Conservation (phyloP, 2,113 vertebrate genomes). For the Aphyosemion australe region DNA sequence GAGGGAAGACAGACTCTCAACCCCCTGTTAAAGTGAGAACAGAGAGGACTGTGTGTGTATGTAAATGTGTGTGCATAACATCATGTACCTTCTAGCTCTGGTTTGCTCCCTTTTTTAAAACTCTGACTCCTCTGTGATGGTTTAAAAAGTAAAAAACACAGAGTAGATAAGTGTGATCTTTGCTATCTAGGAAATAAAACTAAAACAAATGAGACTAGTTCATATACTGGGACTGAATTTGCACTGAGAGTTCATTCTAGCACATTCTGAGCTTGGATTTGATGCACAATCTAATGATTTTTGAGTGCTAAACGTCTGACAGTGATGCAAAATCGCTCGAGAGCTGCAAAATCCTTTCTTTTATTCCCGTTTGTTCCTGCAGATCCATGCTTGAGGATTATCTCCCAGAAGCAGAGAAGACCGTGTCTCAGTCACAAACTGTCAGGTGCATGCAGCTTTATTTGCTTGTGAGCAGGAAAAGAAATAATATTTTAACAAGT, state of each 20-base stretch:
- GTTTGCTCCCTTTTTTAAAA: not conserved
- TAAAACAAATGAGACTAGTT: conserved; percentile 3
- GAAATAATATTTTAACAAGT: not conserved
- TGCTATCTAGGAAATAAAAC: not conserved
- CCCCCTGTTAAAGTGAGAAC: conserved; percentile 46
- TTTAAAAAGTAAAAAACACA: conserved; percentile 8
- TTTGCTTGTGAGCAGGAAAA: conserved; percentile 28
- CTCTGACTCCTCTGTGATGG: not conserved
- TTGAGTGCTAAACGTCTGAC: not conserved
- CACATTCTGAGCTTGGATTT: conserved; percentile 1
- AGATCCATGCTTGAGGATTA: conserved; percentile 27
- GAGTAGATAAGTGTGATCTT: conserved; percentile 1
- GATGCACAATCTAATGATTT: not conserved
- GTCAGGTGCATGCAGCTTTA: conserved; percentile 31
- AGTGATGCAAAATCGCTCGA: conserved; percentile 14
- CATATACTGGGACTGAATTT: not conserved
- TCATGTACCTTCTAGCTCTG: conserved; percentile 15
- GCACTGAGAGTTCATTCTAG: not conserved
- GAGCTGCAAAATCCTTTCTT: conserved; percentile 9
- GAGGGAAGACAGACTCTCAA: conserved; percentile 53
- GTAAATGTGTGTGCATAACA: conserved; percentile 15
- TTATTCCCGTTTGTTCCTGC: not conserved
- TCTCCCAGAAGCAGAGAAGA: conserved; percentile 44
- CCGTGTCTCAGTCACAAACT: conserved; percentile 23
- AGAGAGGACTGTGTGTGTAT: conserved; percentile 46